phyloP scores from a whole-genome alignment of 2,888 invertebrate genomes.

The Malthinus flaveolus region DNA sequence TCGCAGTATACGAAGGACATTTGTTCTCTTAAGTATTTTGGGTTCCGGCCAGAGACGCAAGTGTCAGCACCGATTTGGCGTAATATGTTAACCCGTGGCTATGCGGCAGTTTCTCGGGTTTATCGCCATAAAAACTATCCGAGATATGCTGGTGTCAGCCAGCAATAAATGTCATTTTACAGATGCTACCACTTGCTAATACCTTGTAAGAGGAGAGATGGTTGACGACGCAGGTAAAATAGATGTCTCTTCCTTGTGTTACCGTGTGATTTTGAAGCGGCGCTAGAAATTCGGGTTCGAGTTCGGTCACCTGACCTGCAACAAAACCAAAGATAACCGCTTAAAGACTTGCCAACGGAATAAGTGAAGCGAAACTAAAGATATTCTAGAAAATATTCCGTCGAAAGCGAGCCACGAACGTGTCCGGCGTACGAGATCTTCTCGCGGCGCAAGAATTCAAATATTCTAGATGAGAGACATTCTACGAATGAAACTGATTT shows the following conservation, averaged over 20 bases:
- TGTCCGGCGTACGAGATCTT: slow-evolving; percentile 50
- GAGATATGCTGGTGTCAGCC: slow-evolving; percentile 42
- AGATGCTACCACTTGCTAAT: slow-evolving; percentile 42
- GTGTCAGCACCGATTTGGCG: slow-evolving; percentile 46
- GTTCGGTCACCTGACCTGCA: slow-evolving; percentile 71
- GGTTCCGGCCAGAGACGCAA: slow-evolving; percentile 38
- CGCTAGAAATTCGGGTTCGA: slow-evolving; percentile 80
- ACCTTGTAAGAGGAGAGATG: slow-evolving; percentile 87
- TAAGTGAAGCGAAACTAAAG: slow-evolving; percentile 54
- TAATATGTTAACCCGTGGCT: slow-evolving; percentile 46
- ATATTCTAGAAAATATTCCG: slow-evolving; percentile 53
- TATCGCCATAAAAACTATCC: slow-evolving; percentile 42
- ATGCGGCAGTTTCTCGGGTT: slow-evolving; percentile 39
- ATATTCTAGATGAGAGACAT: slow-evolving; percentile 50
- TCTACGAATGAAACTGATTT: slow-evolving; percentile 51
- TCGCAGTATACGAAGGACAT: slow-evolving; percentile 31
- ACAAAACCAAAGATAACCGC: slow-evolving; percentile 48
- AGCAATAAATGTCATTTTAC: slow-evolving; percentile 38
- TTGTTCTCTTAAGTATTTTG: slow-evolving; percentile 37
- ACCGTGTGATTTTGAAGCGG: slow-evolving; percentile 86
- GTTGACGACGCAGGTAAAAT: slow-evolving; percentile 89
- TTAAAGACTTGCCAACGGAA: slow-evolving; percentile 47
- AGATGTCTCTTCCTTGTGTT: slow-evolving; percentile 83
- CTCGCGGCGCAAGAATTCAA: slow-evolving; percentile 48
- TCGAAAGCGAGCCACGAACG: slow-evolving; percentile 50